Evolutionary conservation across 92 coral and sea anemone genomes (phyloP).

Genomic region (Porites cylindrica): DNA sequence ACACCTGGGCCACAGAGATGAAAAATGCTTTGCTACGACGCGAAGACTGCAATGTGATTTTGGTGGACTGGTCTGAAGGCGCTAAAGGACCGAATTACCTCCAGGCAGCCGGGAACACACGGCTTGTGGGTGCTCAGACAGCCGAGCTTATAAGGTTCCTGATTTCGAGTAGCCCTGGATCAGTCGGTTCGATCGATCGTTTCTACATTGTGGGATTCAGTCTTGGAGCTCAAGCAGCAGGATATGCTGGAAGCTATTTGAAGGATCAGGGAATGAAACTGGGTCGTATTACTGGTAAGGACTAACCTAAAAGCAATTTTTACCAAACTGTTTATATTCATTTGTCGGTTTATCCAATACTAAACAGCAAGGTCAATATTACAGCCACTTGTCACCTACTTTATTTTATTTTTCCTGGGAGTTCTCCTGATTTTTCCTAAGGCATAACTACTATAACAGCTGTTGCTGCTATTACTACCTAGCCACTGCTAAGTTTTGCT

Average conservation of each 20-base stretch:
- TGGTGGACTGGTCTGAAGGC: slow-evolving; percentile 83
- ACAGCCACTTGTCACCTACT: too few species aligned
- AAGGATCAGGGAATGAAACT: slow-evolving; percentile 19
- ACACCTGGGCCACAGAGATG: slow-evolving; percentile 61
- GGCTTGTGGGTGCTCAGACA: slow-evolving; percentile 80
- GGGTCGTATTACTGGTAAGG: slow-evolving; percentile 78
- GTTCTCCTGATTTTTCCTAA: too few species aligned
- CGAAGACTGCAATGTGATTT: slow-evolving; percentile 66
- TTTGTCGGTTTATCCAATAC: too few species aligned
- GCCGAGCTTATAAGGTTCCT: slow-evolving; percentile 76
- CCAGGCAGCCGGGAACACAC: slow-evolving; percentile 76
- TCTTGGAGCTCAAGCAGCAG: slow-evolving; percentile 78
- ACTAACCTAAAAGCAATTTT: too few species aligned
- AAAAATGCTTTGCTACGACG: slow-evolving; percentile 59
- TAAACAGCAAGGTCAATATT: too few species aligned
- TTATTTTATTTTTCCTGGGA: too few species aligned
- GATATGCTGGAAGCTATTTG: slow-evolving; percentile 69
- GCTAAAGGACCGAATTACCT: slow-evolving; percentile 42
- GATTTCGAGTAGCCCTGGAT: slow-evolving; percentile 41
- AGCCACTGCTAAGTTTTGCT: too few species aligned
- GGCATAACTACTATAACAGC: too few species aligned
- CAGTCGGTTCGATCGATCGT: slow-evolving; percentile 16
- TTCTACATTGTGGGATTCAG: slow-evolving; percentile 77
- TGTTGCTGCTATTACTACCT: too few species aligned
- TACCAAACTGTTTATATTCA: too few species aligned